These are phyloP conservation scores for Passer domesticus DNA, from an alignment of 2,113 vertebrate genomes.

Conservation along the genomic window DNA sequence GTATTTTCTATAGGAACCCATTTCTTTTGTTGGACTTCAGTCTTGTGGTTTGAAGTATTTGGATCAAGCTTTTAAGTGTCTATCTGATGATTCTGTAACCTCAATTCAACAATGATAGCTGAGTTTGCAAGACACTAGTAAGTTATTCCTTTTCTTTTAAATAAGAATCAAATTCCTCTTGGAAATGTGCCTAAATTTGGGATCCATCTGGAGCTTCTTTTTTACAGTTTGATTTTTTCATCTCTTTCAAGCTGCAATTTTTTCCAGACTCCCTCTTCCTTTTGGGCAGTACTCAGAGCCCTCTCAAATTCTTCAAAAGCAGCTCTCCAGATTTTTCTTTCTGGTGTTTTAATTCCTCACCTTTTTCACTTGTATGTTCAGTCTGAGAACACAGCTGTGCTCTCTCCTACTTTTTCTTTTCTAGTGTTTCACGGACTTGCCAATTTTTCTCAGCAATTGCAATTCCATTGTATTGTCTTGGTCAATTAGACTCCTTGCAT, in stretches of 20 bases:
- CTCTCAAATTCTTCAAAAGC: constrained; percentile 91
- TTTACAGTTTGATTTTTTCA: constrained; percentile 82
- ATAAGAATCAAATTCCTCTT: constrained; percentile 88
- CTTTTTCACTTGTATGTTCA: background rate
- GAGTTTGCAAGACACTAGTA: constrained; percentile 88
- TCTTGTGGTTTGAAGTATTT: background rate
- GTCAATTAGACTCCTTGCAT: constrained; percentile 90
- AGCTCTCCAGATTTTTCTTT: background rate
- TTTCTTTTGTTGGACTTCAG: constrained; percentile 63
- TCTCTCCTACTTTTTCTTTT: background rate
- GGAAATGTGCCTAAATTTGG: constrained; percentile 90
- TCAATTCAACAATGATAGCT: constrained; percentile 86
- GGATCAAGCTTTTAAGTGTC: constrained; percentile 51
- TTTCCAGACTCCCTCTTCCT: constrained; percentile 80
- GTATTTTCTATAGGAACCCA: background rate
- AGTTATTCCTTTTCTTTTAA: constrained; percentile 91
- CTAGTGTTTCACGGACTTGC: background rate
- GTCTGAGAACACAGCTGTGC: background rate
- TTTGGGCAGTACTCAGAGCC: constrained; percentile 81
- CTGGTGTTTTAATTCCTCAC: background rate
- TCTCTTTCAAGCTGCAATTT: constrained; percentile 87
- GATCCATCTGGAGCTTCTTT: constrained; percentile 90
- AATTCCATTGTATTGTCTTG: constrained; percentile 35
- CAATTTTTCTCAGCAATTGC: background rate
- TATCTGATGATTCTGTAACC: constrained; percentile 68